Evolutionary conservation across 1,140 invertebrate genomes (phyloP), one percentile per base, ranked within the genome.

Genomic region (Philotrypesis tridentata): DNA sequence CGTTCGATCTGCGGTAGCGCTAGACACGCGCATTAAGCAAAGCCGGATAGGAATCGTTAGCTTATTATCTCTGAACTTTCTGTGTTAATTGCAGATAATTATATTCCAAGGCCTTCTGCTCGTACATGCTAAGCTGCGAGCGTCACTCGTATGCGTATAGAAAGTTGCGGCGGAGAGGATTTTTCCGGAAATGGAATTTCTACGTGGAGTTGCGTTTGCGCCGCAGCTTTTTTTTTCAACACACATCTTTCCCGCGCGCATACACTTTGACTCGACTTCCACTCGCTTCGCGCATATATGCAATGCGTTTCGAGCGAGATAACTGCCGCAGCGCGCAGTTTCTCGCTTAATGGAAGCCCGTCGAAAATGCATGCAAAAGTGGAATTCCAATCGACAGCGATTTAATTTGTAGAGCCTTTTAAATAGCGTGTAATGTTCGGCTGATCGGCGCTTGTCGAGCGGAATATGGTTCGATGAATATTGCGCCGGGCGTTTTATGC

Each of bases 71-170:
- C 14, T 37, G 21, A 63, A 63, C 63, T 80, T 80, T 80, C 31
- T 31, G 55, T 23, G 31, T 63, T 79, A 80, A 73, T 80, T 63
- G 78, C 31, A 17, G 33, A 73, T 80, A 80, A 73, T 73, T 80
- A 73, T 27, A 61, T 14, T n/a, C 67, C n/a, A 55, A 48, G 48
- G 48, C 21, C 48, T 55, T 17, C 48, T n/a, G 48, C 48, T 55
- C n/a, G n/a, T n/a, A n/a, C n/a, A n/a, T n/a, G 27, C 27, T 43
- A 55, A 1, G 5, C n/a, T 31, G 43, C 65, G n/a, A 21, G 25
- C 33, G 40, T 78, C 27, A 76, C 17, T 21, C 7, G 12, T 76
- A n/a, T n/a, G n/a, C n/a, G n/a, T n/a, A n/a, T n/a, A 63, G 67
- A 68, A 68, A 33, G 31, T 68, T 21, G 31, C 6, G n/a, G n/a